Percentiles rank a stretch among this genome's conserved stretches.
phyloP scores from a whole-genome alignment of 2,797 vertebrate species.

The Onychomys arenicola region DNA sequence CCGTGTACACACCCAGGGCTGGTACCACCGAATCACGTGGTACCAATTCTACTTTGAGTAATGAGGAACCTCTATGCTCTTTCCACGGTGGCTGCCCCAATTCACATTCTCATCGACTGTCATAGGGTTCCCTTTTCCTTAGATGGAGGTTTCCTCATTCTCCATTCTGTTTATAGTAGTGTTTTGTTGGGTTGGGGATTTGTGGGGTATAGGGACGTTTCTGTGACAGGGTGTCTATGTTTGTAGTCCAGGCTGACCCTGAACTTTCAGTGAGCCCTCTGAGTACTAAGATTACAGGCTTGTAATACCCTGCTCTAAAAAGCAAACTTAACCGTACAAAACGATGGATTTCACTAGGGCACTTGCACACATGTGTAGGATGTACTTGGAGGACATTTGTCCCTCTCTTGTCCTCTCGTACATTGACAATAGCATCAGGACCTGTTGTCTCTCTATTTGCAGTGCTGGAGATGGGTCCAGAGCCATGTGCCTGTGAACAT shows the following conservation, averaged over 20 bases:
- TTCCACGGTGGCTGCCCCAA: background rate
- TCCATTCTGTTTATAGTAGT: background rate
- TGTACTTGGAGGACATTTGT: background rate
- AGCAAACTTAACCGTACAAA: background rate
- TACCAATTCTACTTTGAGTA: background rate
- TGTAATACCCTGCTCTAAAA: background rate
- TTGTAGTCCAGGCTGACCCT: background rate
- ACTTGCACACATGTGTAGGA: background rate
- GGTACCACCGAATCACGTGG: background rate
- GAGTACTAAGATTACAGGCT: background rate
- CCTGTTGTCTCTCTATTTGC: background rate
- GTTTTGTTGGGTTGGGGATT: background rate
- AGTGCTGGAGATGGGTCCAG: background rate
- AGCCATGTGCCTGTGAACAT: accelerated
- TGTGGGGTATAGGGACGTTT: background rate
- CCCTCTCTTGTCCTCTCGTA: background rate
- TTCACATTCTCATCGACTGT: background rate
- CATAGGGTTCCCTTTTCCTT: background rate
- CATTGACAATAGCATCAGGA: background rate
- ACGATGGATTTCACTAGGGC: background rate
- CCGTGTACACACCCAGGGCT: background rate
- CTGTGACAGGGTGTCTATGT: background rate
- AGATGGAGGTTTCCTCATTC: background rate
- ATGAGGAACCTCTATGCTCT: background rate
- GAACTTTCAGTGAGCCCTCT: background rate